phyloP scores from a whole-genome alignment of 2,888 invertebrate species.

The Drosophila meridionalis region DNA sequence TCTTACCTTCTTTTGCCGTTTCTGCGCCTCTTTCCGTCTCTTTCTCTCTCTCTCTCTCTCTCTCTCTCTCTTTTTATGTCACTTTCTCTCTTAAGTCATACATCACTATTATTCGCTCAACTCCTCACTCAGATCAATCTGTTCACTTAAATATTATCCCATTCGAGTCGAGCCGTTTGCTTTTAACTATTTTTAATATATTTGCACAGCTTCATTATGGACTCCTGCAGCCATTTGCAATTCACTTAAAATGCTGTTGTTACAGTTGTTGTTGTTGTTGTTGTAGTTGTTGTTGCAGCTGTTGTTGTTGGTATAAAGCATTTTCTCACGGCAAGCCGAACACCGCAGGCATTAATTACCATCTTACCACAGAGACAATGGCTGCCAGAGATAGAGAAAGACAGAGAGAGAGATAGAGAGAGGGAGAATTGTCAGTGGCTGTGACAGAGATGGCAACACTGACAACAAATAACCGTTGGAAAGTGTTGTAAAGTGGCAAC shows the following conservation, averaged over 20 bases:
- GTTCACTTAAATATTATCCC: not conserved
- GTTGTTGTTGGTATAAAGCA: conserved; percentile 2
- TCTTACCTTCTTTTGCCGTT: not conserved
- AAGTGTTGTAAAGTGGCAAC: conserved; percentile 43
- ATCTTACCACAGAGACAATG: conserved; percentile 10
- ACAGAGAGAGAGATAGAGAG: not conserved
- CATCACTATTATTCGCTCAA: too few species aligned
- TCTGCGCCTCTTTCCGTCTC: not conserved
- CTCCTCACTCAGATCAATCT: not conserved
- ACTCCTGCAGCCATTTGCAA: not conserved
- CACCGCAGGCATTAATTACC: conserved; percentile 19
- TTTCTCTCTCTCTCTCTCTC: not conserved
- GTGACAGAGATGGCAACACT: not conserved
- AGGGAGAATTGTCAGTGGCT: not conserved
- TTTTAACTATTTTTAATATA: not conserved
- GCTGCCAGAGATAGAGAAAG: not conserved
- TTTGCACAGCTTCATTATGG: conserved; percentile 3
- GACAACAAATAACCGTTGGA: conserved; percentile 10
- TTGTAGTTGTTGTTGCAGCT: not conserved
- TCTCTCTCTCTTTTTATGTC: not conserved
- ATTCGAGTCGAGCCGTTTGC: not conserved
- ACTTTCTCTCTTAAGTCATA: not conserved
- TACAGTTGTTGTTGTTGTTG: not conserved
- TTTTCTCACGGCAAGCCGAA: conserved; percentile 19
- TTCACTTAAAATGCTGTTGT: not conserved